Evolutionary conservation across 2,113 vertebrate genomes (phyloP).

Genomic region (Spermophilus dauricus): DNA sequence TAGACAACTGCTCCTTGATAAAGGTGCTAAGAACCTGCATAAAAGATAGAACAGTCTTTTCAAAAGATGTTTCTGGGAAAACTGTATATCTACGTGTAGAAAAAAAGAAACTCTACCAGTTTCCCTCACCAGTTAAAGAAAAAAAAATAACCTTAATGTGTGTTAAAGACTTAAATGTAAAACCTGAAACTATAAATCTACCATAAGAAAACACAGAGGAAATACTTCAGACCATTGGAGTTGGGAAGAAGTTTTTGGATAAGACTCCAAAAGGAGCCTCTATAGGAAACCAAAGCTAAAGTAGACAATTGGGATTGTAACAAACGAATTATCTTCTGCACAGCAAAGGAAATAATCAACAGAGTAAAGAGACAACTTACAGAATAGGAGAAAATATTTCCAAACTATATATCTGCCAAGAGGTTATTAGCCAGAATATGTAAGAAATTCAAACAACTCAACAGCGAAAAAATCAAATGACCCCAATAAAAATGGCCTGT

Average conservation of each 20-base stretch:
- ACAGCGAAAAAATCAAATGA: not conserved
- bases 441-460: not conserved
- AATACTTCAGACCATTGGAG: not conserved
- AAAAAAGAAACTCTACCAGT: not conserved
- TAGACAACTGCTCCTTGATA: not conserved
- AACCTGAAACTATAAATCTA: not conserved
- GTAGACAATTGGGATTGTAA: not conserved
- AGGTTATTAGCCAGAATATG: not conserved
- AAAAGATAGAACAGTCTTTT: not conserved
- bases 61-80: too few species aligned
- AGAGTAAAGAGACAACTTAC: not conserved
- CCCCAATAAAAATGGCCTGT: too few species aligned
- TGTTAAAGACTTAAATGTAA: not conserved
- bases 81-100: not conserved
- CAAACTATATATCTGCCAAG: not conserved
- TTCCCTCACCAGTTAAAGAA: not conserved
- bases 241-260: not conserved
- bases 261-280: not conserved
- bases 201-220: not conserved
- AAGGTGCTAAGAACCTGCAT: not conserved
- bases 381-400: not conserved
- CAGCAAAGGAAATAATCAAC: not conserved
- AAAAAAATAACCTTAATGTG: too few species aligned
- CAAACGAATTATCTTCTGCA: not conserved
- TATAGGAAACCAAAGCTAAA: not conserved